Evolutionary conservation across 1,140 invertebrate species (phyloP), one percentile per base, ranked within the genome.

Genomic region (Danaus melanippus): DNA sequence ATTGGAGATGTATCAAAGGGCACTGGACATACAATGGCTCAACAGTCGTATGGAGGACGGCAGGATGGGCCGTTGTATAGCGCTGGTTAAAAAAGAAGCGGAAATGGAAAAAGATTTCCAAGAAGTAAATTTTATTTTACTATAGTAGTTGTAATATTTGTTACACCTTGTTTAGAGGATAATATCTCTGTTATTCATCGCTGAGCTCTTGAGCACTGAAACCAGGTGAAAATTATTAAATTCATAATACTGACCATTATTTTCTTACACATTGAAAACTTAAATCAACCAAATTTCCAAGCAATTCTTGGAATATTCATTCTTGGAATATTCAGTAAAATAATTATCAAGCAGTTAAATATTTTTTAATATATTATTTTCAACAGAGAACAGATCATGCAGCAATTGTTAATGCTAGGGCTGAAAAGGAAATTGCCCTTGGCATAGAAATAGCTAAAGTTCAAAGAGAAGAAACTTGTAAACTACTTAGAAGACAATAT

Each of bases 31-130:
- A 9, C 74, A 84, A 65, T 86, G 81, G 81, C 56, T 86, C 8
- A 76, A 86, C 65, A 81, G 71, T 58, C 71, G 83, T 2, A 84
- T 86, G 79, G 79, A 77, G 32, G 76, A 81, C 39, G 77, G 79
- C 15, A 62, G 77, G 9, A 84, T 84, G 70, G 74, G 79, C 5
- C 69, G 79, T 1, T 74, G 76, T 53, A 66, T 86, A 1, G 83
- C 83, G 0, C 67, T 79, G 6, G 83, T 86, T 49, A 53, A 76
- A 17, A 66, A 64, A 17, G 83, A 86, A 45, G 75, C 79, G 12
- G 75, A 79, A 48, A 80, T 84, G 78, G 83, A 86, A 53, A 86
- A 77, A 48, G 71, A 82, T 47, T 84, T 78, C 58, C 76, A 80
- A 58, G 79, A 86, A 69, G 83, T 86, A 64, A 45, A 40, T 39